A percentile compares a stretch with the other conserved stretches of the same genome.
Evolutionary conservation across 37 sponge, comb jelly and placozoan genomes (phyloP).

Genomic region (Bolinopsis microptera): DNA sequence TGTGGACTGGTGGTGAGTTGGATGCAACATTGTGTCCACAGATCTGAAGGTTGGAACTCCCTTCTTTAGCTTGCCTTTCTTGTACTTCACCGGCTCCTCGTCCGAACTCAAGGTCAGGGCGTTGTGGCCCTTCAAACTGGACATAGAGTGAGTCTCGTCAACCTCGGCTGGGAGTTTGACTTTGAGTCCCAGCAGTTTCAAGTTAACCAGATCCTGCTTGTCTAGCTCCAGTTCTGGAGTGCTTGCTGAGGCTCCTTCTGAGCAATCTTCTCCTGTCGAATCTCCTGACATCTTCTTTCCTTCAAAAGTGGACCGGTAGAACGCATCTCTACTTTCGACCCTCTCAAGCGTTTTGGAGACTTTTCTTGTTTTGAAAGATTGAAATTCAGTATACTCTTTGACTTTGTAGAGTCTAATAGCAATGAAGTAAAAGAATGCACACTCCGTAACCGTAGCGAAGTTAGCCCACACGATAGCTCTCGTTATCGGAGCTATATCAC

Average conservation of each 20-base stretch:
- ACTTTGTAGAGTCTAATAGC: conserved; percentile 7
- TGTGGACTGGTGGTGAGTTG: neutral
- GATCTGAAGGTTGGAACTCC: neutral
- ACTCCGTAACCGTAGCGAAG: conserved; percentile 48
- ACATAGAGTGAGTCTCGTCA: neutral
- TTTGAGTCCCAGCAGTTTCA: conserved; percentile 40
- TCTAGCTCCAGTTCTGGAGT: conserved; percentile 31
- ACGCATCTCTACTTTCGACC: neutral
- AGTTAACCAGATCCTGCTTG: neutral
- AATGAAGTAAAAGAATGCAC: conserved; percentile 34
- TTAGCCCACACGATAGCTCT: conserved; percentile 51
- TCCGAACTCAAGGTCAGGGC: neutral
- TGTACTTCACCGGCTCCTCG: neutral
- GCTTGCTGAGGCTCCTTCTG: neutral
- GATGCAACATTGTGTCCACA: neutral
- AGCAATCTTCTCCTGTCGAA: neutral
- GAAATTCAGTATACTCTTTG: neutral
- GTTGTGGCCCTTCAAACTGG: neutral
- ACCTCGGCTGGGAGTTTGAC: neutral
- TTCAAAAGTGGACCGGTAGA: conserved; percentile 6
- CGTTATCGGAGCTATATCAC: conserved; percentile 23
- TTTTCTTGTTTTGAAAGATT: neutral
- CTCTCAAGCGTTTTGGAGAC: neutral
- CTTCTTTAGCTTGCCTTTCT: conserved; percentile 20
- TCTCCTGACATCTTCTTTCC: neutral